Conservation (phyloP, 2,113 vertebrate species). For the Gopherus flavomarginatus region DNA sequence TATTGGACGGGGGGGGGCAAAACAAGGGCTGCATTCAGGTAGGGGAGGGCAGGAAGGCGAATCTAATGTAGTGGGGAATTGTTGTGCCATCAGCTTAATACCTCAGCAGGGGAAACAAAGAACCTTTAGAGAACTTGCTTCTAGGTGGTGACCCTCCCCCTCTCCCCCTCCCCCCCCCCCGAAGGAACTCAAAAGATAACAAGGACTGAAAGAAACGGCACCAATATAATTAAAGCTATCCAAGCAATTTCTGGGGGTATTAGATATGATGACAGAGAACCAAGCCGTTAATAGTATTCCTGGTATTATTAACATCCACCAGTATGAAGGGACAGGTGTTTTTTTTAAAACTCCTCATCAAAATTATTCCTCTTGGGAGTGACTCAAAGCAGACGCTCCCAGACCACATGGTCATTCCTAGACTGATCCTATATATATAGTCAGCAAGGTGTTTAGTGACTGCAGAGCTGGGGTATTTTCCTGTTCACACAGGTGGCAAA, state of each 20-base stretch:
- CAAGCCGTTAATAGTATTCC: background rate
- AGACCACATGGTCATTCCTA: background rate
- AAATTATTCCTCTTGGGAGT: background rate
- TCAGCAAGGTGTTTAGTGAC: background rate
- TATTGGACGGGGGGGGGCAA: conserved; percentile 35
- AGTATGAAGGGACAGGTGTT: background rate
- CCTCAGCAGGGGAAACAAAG: conserved; percentile 77
- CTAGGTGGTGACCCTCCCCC: background rate
- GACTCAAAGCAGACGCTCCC: background rate
- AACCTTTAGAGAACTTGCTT: conserved; percentile 64
- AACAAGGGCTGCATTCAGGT: conserved; percentile 75
- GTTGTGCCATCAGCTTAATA: conserved; percentile 76
- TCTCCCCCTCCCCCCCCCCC: background rate
- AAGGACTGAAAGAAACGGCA: conserved; percentile 68
- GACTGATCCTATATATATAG: background rate
- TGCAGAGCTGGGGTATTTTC: background rate
- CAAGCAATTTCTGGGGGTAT: conserved; percentile 62
- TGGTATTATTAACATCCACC: background rate
- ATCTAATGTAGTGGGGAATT: conserved; percentile 35
- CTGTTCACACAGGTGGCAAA: background rate
- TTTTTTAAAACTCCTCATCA: background rate
- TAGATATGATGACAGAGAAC: conserved; percentile 59
- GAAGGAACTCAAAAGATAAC: conserved; percentile 68
- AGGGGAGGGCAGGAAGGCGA: conserved; percentile 46
- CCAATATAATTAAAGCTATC: conserved; percentile 69